phyloP scores from a whole-genome alignment of 2,113 vertebrate species.

The Ameiurus melas region DNA sequence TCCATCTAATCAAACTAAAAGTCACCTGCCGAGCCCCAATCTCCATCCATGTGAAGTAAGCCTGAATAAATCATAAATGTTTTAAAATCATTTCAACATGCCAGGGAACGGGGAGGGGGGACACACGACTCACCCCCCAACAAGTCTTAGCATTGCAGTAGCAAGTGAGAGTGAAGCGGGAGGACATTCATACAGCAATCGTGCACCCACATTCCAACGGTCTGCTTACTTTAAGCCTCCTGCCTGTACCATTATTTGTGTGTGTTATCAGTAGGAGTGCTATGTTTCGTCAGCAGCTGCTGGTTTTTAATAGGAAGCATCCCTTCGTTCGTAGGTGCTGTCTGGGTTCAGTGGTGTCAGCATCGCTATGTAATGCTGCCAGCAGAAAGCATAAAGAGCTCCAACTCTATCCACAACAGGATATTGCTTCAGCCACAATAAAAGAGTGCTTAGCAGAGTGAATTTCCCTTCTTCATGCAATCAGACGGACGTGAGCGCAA shows the following conservation, averaged over 20 bases:
- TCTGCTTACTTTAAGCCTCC: neutral
- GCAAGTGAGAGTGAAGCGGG: neutral
- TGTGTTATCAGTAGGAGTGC: neutral
- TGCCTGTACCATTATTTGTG: conserved; percentile 19
- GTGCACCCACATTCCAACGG: neutral
- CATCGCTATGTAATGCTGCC: neutral
- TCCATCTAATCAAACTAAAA: conserved; percentile 26
- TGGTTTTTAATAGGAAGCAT: conserved; percentile 40
- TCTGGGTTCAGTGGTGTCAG: conserved; percentile 35
- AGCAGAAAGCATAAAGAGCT: conserved; percentile 17
- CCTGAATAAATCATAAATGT: neutral
- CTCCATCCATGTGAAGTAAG: neutral
- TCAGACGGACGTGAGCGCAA: neutral
- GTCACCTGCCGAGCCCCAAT: conserved; percentile 23
- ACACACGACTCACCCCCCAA: too few species aligned
- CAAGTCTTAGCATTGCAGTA: neutral
- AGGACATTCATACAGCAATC: neutral
- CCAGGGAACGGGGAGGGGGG: too few species aligned
- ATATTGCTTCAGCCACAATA: conserved; percentile 4
- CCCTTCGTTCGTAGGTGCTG: conserved; percentile 1
- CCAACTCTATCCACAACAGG: conserved; percentile 22
- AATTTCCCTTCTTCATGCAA: neutral
- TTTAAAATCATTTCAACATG: neutral
- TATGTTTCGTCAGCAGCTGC: conserved; percentile 8
- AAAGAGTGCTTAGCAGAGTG: conserved; percentile 5